Base-by-base conservation (phyloP, 2,888 invertebrate genomes). In the Synanthedon formicaeformis region DNA sequence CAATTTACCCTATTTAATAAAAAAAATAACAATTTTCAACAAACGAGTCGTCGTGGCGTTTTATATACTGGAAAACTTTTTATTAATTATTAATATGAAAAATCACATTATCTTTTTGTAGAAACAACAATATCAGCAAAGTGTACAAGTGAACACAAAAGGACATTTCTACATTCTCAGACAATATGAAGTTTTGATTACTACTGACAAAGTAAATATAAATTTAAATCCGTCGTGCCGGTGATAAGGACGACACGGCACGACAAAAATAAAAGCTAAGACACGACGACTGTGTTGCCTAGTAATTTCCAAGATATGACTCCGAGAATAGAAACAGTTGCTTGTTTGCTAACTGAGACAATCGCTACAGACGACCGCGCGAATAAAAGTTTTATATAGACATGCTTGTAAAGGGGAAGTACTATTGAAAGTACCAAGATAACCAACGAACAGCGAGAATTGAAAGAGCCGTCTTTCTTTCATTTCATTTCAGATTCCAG, bases 301-400 rank as follows among this genome's bases (percentile, higher is more conserved):
- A 57, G 58, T 60, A 57, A 59, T 59, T 55, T 59, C 59, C 49
- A 54, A 63, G 60, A 60, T 61, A 57, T 57, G 54, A 56, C 55
- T 57, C 63, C 60, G 55, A 63, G 65, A 72, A 72, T 73, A 72
- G 70, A 55, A 56, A 54, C 53, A 57, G 53, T 63, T 48, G 55
- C 54, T 55, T 41, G 53, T 45, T 55, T 41, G 53, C 45, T 41
- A 50, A 50, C 51, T 57, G 59, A 61, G 68, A 65, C 67, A 66
- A 65, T 62, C 62, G 63, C 60, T 63, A 63, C 67, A 62, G 68
- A 67, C 67, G 63, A 61, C 57, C 60, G 58, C 60, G 66, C 67
- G 67, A 71, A 70, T 69, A 72, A 70, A 69, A 61, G 56, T 66
- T 64, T 57, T 64, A 60, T 62, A 61, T 63, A 62, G 60, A 63